Percentiles rank a stretch among this genome's conserved stretches.
phyloP scores from a whole-genome alignment of 35 echinoderm and acorn worm species.

The Apostichopus japonicus region DNA sequence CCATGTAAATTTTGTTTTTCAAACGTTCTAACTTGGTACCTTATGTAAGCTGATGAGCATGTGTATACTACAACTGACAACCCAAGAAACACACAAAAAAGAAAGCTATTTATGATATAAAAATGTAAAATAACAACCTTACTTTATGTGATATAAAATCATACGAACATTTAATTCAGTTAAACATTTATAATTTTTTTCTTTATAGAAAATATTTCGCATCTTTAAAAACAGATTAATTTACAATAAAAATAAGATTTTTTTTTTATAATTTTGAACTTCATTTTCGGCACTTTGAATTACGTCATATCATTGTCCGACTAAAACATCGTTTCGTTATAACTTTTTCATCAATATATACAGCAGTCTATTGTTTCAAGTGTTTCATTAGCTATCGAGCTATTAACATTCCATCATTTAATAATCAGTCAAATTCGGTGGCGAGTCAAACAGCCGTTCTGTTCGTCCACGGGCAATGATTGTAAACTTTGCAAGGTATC shows the following conservation, averaged over 20 bases:
- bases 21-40: no score
- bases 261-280: not conserved
- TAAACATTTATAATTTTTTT: not conserved
- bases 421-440: no score
- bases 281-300: not conserved
- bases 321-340: not conserved
- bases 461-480: no score
- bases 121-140: slow-evolving; percentile 20
- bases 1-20: no score
- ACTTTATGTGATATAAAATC: not conserved
- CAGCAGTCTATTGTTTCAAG: no score
- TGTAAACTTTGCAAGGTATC: no score
- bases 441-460: no score
- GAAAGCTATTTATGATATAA: not conserved
- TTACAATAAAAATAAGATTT: not conserved
- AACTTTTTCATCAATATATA: no score
- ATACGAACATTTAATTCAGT: not conserved
- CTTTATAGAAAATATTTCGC: slow-evolving; percentile 6
- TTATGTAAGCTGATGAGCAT: no score
- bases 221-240: slow-evolving; percentile 14
- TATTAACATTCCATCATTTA: no score
- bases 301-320: not conserved
- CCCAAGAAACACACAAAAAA: not conserved
- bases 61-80: not conserved
- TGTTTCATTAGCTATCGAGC: no score